Evolutionary conservation across 1,140 invertebrate genomes (phyloP), one percentile per base, ranked within the genome.

Genomic region (Apis mellifera): DNA sequence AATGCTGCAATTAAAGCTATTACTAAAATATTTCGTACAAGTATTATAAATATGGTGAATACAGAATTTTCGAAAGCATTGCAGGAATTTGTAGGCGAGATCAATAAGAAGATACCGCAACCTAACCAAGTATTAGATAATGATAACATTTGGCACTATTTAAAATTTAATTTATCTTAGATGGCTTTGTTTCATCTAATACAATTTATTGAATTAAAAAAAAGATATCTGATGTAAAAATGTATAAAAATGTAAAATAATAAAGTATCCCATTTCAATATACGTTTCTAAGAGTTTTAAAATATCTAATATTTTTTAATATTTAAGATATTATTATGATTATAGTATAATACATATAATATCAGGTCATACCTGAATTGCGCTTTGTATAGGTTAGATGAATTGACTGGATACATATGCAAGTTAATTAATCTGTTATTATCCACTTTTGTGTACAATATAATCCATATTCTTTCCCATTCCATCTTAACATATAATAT

Each of bases 1-100:
- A 92, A 92, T 50, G 3, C 71, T 7, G 17, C 83, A 5, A 64
- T 82, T 8, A 87, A 83, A 65, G 23, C 19, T 8, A 1, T 90
- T 2, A 83, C 83, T 12, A 17, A 12, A 1, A 0, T 83, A 13
- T 82, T 80, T 42, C 54, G 57, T 26, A 64, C 69, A 0, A 1
- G 13, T 1, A 19, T 91, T 9, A 52, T 85, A 12, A 12, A n/a
- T 0, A 52, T 55, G 12, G 70, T 91, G 17, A 80, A 92, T 48
- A 8, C 77, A 15, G 23, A 55, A 42, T 8, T 15, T 2, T 3
- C 8, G 0, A 1, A 9, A 0, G 15, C 77, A 1, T 13, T 87
- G 11, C 3, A 55, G 4, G 0, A 7, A 0, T 13, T 75, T 12
- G 12, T 90, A 1, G 32, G 78, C 0, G 13, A 75, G 0, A 48